Conservation (phyloP, 2,797 vertebrate genomes). For the Myotis vivesi region DNA sequence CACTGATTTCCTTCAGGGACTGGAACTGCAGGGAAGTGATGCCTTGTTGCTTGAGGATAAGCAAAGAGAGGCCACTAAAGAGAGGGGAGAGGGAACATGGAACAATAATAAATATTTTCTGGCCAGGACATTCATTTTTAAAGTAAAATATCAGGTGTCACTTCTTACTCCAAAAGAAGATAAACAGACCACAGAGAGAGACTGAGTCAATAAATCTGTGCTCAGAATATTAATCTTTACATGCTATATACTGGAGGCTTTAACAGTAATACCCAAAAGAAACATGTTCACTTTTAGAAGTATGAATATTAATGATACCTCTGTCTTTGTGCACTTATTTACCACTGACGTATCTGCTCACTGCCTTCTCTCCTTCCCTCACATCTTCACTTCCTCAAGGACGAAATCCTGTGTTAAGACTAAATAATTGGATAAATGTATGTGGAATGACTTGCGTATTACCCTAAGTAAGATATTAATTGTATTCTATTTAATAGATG, state of each 20-base stretch:
- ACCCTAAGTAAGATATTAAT: not conserved
- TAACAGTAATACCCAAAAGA: not conserved
- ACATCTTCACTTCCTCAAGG: not conserved
- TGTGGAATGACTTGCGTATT: not conserved
- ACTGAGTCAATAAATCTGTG: not conserved
- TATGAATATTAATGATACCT: not conserved
- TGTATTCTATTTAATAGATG: not conserved
- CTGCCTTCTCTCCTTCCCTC: not conserved
- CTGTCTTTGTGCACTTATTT: not conserved
- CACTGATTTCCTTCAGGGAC: slow-evolving; percentile 95
- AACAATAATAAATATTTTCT: not conserved
- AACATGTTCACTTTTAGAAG: not conserved
- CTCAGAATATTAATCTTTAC: not conserved
- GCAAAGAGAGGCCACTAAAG: slow-evolving; percentile 92
- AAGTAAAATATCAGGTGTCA: not conserved
- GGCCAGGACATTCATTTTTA: not conserved
- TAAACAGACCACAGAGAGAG: not conserved
- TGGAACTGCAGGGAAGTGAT: slow-evolving; percentile 96
- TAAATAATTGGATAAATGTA: not conserved
- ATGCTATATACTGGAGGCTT: not conserved
- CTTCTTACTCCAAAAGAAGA: not conserved
- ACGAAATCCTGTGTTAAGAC: not conserved
- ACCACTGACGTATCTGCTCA: not conserved
- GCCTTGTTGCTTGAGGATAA: slow-evolving; percentile 96
- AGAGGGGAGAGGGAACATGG: slow-evolving; percentile 37